These are phyloP conservation scores for Metalampra italica DNA, from an alignment of 2,888 invertebrate species.

Conservation along the genomic window DNA sequence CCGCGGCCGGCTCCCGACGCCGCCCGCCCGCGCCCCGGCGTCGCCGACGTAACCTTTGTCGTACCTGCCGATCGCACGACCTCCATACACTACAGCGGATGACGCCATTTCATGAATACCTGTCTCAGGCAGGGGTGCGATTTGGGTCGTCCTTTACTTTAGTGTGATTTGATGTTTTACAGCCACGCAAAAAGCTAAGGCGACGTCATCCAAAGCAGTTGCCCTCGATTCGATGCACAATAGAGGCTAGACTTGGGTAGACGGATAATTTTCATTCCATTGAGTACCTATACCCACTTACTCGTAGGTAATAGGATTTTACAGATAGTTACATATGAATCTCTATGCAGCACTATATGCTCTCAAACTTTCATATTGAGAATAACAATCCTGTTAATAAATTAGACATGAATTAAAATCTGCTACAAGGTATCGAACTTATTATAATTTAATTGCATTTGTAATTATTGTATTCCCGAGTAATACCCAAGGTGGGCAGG, in stretches of 20 bases:
- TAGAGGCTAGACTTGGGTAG: slow-evolving; percentile 3
- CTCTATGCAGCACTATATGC: no score
- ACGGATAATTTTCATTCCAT: background rate
- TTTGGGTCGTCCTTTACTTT: slow-evolving; percentile 43
- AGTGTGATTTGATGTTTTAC: slow-evolving; percentile 43
- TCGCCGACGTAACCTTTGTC: slow-evolving; percentile 40
- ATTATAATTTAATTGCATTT: no score
- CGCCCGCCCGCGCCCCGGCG: slow-evolving; percentile 9
- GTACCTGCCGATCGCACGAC: slow-evolving; percentile 39
- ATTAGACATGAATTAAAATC: no score
- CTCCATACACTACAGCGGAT: slow-evolving; percentile 28
- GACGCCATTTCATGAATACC: slow-evolving; percentile 52
- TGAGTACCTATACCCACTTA: no score
- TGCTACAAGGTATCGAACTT: no score
- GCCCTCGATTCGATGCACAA: background rate
- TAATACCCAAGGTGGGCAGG: no score
- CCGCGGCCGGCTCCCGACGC: slow-evolving; percentile 11
- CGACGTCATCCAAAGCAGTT: background rate
- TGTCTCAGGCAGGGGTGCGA: slow-evolving; percentile 37
- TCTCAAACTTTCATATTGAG: no score
- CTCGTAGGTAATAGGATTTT: no score
- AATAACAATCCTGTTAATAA: no score
- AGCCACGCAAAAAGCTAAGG: slow-evolving; percentile 15
- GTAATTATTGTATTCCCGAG: no score
- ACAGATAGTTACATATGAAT: no score